Evolutionary conservation across 2,888 invertebrate genomes (phyloP).

Genomic region (Balanococcus diminutus): DNA sequence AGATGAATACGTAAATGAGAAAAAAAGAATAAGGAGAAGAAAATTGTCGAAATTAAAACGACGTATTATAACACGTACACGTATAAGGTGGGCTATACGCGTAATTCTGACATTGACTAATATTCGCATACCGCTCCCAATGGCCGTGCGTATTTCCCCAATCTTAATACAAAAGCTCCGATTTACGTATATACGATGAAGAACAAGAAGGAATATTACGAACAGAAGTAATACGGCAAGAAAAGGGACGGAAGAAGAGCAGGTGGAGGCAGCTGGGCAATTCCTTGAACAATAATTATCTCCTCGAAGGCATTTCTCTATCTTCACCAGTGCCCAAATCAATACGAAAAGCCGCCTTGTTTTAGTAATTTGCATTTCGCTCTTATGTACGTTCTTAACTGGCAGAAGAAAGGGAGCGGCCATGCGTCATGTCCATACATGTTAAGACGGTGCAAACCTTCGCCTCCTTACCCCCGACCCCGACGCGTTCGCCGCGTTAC

Average conservation of each 20-base stretch:
- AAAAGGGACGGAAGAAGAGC: slow-evolving; percentile 49
- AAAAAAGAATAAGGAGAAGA: background rate
- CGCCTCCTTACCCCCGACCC: background rate
- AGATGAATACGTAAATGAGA: background rate
- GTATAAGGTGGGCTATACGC: slow-evolving; percentile 39
- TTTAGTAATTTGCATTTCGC: slow-evolving; percentile 57
- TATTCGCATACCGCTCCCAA: slow-evolving; percentile 44
- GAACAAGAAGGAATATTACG: slow-evolving; percentile 52
- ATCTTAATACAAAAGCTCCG: slow-evolving; percentile 37
- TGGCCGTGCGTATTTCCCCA: slow-evolving; percentile 24
- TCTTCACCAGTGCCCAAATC: slow-evolving; percentile 56
- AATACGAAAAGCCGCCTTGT: slow-evolving; percentile 57
- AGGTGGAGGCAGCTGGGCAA: slow-evolving; percentile 52
- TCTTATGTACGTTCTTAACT: slow-evolving; percentile 55
- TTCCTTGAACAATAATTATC: slow-evolving; percentile 58
- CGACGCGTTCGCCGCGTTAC: slow-evolving; percentile 51
- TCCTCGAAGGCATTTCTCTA: slow-evolving; percentile 58
- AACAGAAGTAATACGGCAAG: slow-evolving; percentile 43
- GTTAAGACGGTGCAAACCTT: slow-evolving; percentile 55
- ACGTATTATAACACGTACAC: slow-evolving; percentile 15
- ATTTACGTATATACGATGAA: slow-evolving; percentile 42
- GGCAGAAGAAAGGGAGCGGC: slow-evolving; percentile 55
- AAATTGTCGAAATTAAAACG: slow-evolving; percentile 14
- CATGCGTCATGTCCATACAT: slow-evolving; percentile 55
- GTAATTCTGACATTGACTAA: slow-evolving; percentile 52